phyloP scores from a whole-genome alignment of 1,140 invertebrate genomes.

The Saccostrea glomerata region DNA sequence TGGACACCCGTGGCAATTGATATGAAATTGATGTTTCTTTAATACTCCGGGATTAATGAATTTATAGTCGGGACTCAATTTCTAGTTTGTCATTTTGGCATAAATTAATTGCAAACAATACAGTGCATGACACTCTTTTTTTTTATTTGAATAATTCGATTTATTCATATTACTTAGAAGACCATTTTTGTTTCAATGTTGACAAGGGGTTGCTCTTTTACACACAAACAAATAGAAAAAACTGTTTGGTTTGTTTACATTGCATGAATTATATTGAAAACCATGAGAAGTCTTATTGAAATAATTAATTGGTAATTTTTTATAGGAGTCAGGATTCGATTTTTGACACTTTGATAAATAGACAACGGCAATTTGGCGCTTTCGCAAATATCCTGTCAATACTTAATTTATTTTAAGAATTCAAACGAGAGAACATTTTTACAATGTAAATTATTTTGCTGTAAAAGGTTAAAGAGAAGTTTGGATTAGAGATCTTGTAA shows the following conservation, averaged over 20 bases:
- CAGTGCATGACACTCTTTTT: not conserved
- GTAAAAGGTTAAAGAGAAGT: not conserved
- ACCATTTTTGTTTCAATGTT: not conserved
- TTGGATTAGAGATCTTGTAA: not conserved
- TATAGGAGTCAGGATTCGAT: not conserved
- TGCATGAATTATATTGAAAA: conserved; percentile 27
- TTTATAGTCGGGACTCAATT: not conserved
- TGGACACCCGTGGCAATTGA: too few species aligned
- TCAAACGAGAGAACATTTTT: not conserved
- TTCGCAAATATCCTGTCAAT: not conserved
- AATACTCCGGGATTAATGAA: not conserved
- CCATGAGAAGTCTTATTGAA: not conserved
- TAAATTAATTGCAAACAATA: conserved; percentile 30
- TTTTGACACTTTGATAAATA: not conserved
- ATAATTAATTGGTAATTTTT: not conserved
- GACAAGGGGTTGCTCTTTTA: not conserved
- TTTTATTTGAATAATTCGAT: not conserved
- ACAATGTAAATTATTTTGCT: not conserved
- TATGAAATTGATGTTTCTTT: too few species aligned
- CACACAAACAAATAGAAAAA: conserved; percentile 2
- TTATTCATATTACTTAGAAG: not conserved
- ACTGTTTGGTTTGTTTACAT: not conserved
- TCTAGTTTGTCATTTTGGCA: not conserved
- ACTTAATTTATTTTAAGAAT: not conserved
- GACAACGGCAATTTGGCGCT: not conserved